Evolutionary conservation across 2,113 vertebrate genomes (phyloP), one percentile per base, ranked within the genome.

Genomic region (Atractosteus spatula): DNA sequence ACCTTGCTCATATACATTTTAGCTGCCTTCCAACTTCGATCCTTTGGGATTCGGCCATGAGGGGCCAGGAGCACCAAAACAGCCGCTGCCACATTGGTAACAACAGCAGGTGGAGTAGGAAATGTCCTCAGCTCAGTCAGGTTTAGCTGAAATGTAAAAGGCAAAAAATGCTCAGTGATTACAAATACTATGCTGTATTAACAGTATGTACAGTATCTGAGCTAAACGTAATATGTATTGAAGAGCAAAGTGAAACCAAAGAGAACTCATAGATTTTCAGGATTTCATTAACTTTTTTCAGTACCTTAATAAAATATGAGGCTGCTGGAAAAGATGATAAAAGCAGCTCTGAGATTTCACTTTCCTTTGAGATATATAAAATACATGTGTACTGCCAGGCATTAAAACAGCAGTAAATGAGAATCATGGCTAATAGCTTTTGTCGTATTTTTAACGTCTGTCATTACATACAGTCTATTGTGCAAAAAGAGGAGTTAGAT

Each of bases 1-100:
- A 90, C 84, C 80, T 91, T 93, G 80, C 89, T 89, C 87, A 89
- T 84, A 70, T 92, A 72, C 73, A 87, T 83, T 82, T 92, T 92
- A 81, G 83, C 79, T 3, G 84, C 89, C 84, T 94, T 94, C 90
- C 87, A 93, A 75, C 77, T 91, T 71, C 89, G 79, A 71, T 94
- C 88, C 85, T 93, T 92, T 14, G 87, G 88, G 74, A 87, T 86
- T 70, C 86, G 85, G 1, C 80, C 80, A 45, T 71, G 69, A 1
- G 89, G 88, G 81, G 83, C 77, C 47, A 92, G 69, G 16, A 94
- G 89, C 12, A 88, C 87, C 12, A 85, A 45, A 2, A 82, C 86
- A 65, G 87, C 89, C 54, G 81, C 61, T n/a, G 67, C 88, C 59
- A 86, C 89, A 7, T 84, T 89, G 54, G 75, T 89, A 63, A 89